Base-by-base conservation (phyloP, 2,888 invertebrate species). In the Geophilus truncorum region DNA sequence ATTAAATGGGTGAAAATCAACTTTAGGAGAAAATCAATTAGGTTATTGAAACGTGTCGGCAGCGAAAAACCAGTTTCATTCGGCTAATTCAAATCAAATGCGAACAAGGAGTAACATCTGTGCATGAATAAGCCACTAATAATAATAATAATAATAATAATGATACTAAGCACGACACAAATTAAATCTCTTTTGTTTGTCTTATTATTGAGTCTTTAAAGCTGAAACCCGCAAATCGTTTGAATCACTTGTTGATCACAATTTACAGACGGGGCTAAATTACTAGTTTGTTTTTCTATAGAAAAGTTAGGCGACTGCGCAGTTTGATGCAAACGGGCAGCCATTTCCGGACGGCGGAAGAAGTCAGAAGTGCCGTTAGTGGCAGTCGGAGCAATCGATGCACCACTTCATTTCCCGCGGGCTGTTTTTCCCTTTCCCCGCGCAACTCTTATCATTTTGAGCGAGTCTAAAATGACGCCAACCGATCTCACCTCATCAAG, bases 341-440 rank as follows among this genome's bases (percentile, higher is more conserved):
- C 70, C 70, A 70, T 70, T 70, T 70, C 70, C 70, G 70, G 70
- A 70, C 28, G 25, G 25, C 70, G 70, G 70, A 70, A 70, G 25
- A 5, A 70, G 70, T 12, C 70, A 28, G 70, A 28, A 70, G 70
- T 28, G 70, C 70, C 70, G 57, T 70, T 25, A 23, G 23, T 25
- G 28, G 70, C n/a, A 0, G 70, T 1, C 9, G 70, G 4, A 70
- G 70, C 25, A 70, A 70, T 70, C 70, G 70, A 70, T 70, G 70
- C 70, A 6, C 70, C 70, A 70, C 70, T 70, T 70, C 70, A 70
- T 70, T 70, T 70, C 70, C 70, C 70, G 70, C 70, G 28, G 70
- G 70, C 70, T 70, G 70, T 70, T 70, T 70, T 70, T 70, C 70
- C 70, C 28, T 28, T 70, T 28, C 70, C 70, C 28, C 28, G 25